Conservation (phyloP, 2,888 invertebrate species). For the Buathra laborator region DNA sequence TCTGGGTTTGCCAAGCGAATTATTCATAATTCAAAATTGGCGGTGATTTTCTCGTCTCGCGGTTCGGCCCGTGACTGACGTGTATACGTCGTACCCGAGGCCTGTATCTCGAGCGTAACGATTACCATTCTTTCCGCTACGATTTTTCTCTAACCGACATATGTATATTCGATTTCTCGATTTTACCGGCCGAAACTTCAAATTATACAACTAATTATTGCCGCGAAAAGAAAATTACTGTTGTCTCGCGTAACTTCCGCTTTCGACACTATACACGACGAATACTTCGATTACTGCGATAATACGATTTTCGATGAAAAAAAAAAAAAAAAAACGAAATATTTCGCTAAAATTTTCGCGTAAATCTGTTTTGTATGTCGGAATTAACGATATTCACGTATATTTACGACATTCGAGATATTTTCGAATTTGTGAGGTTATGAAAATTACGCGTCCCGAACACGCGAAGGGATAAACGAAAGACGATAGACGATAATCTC, state of each 20-base stretch:
- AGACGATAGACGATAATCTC: neutral
- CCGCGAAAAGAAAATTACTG: neutral
- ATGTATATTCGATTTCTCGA: conserved; percentile 5
- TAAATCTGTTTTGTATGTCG: neutral
- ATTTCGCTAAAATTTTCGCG: no score
- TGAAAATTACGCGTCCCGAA: neutral
- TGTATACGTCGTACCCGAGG: conserved; percentile 22
- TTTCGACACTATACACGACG: neutral
- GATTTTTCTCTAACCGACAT: neutral
- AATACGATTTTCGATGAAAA: neutral
- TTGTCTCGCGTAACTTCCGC: conserved; percentile 26
- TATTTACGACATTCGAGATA: neutral
- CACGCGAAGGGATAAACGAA: neutral
- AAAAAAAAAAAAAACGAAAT: no score
- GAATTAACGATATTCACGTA: neutral
- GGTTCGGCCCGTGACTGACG: conserved; percentile 63
- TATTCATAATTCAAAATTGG: conserved; percentile 77
- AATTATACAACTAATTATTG: conserved; percentile 5
- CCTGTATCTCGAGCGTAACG: conserved; percentile 50
- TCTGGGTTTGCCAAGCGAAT: conserved; percentile 70
- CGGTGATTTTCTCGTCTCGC: conserved; percentile 74
- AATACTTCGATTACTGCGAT: neutral
- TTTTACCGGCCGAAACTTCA: neutral
- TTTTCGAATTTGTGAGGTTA: neutral
- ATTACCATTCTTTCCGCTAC: neutral